A percentile compares a stretch with the other conserved stretches of the same genome.
Conservation (phyloP, 2,113 vertebrate species). For the Alligator sinensis region DNA sequence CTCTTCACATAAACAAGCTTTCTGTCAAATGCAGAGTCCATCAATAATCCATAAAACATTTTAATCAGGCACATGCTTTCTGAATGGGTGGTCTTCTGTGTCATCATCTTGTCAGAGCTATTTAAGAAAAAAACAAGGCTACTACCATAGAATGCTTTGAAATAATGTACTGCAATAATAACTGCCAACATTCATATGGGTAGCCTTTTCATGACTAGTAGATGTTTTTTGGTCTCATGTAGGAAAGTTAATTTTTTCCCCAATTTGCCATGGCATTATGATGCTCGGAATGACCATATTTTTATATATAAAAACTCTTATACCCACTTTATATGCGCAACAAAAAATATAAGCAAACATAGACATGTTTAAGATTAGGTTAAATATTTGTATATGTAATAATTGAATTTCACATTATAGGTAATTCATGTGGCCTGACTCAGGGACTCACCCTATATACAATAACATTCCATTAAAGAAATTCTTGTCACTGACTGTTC, state of each 20-base stretch:
- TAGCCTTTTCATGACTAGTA: background rate
- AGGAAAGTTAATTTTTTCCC: background rate
- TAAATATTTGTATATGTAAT: background rate
- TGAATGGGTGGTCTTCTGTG: background rate
- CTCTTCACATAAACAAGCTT: background rate
- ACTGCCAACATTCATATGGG: background rate
- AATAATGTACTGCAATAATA: background rate
- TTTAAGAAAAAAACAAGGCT: background rate
- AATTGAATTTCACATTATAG: background rate
- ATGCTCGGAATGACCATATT: fast-evolving
- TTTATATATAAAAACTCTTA: background rate
- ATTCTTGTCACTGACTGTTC: background rate
- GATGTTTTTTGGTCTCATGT: background rate
- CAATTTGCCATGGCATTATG: fast-evolving
- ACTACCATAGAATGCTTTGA: background rate
- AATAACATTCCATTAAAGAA: background rate
- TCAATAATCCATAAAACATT: background rate
- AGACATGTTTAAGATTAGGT: background rate
- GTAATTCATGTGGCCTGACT: background rate
- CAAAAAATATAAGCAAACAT: background rate
- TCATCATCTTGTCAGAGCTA: background rate
- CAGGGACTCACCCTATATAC: background rate
- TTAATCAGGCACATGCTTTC: background rate
- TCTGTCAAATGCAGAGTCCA: background rate
- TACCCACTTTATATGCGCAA: background rate